phyloP scores from a whole-genome alignment of 2,797 vertebrate species.

The Muscicapa comitata region DNA sequence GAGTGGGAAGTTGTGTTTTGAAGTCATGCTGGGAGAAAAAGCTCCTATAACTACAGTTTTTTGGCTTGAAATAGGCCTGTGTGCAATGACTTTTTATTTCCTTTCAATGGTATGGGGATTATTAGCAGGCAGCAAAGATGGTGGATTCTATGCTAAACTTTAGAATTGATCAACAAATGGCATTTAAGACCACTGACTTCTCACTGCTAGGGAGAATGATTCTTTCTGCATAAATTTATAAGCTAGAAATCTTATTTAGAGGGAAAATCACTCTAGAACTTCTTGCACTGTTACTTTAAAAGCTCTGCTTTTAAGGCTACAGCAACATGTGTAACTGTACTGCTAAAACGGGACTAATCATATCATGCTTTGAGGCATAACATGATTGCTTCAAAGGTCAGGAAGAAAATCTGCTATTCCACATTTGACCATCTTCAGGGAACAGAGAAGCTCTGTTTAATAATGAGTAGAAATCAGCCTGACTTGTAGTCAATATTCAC shows the following conservation, averaged over 20 bases:
- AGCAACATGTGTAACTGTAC: not conserved
- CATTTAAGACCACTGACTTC: not conserved
- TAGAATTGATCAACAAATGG: not conserved
- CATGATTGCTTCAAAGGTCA: slow-evolving; percentile 39
- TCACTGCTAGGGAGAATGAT: not conserved
- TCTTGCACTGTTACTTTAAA: not conserved
- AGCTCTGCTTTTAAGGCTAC: not conserved
- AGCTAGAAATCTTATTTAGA: not conserved
- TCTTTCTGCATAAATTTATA: not conserved
- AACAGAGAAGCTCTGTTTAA: not conserved
- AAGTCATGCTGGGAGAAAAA: not conserved
- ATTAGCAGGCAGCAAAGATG: not conserved
- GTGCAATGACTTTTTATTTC: not conserved
- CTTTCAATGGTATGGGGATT: not conserved
- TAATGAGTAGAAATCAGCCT: not conserved
- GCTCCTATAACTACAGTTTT: not conserved
- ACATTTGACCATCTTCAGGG: not conserved
- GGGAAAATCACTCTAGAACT: not conserved
- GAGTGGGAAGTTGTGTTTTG: not conserved
- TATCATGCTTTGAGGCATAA: slow-evolving; percentile 22
- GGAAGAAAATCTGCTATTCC: not conserved
- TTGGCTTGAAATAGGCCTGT: not conserved
- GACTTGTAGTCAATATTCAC: not conserved
- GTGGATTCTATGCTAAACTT: not conserved
- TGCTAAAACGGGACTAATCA: slow-evolving; percentile 23